Evolutionary conservation across 1,140 invertebrate species (phyloP).

Genomic region (Fopius arisanus): DNA sequence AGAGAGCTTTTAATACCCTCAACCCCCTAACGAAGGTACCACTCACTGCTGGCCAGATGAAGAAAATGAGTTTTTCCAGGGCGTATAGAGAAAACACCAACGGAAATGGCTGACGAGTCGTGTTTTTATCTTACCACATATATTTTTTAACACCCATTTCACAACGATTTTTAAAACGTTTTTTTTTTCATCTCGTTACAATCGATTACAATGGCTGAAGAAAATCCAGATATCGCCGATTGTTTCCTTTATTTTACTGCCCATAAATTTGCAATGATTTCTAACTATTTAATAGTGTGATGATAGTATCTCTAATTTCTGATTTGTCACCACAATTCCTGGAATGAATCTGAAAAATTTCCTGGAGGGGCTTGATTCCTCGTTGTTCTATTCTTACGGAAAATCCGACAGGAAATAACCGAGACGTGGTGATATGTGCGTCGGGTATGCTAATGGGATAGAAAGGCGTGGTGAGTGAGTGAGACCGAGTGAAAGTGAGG

Average conservation of each 20-base stretch:
- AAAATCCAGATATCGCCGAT: background rate
- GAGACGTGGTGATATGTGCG: constrained; percentile 48
- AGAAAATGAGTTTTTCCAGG: constrained; percentile 53
- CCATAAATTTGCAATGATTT: too few relatives aligned
- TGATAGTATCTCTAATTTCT: too few relatives aligned
- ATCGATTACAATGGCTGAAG: background rate
- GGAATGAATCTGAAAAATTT: too few relatives aligned
- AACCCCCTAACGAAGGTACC: constrained; percentile 24
- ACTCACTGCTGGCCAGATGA: background rate
- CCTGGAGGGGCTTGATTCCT: constrained; percentile 40
- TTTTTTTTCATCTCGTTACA: background rate
- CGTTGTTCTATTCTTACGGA: constrained; percentile 55
- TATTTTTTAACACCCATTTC: constrained; percentile 4
- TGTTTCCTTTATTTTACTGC: too few relatives aligned
- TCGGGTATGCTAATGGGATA: constrained; percentile 37
- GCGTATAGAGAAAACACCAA: constrained; percentile 9
- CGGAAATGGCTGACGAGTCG: constrained; percentile 5
- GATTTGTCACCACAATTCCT: too few relatives aligned
- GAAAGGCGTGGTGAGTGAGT: background rate
- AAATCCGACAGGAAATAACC: constrained; percentile 60
- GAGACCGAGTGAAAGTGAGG: background rate
- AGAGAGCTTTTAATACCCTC: constrained; percentile 45
- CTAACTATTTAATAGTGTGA: too few relatives aligned
- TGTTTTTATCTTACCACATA: constrained; percentile 13
- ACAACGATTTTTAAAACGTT: background rate